A percentile compares a stretch with the other conserved stretches of the same genome.
Evolutionary conservation across 2,888 invertebrate species (phyloP).

Genomic region (Gortyna flavago): DNA sequence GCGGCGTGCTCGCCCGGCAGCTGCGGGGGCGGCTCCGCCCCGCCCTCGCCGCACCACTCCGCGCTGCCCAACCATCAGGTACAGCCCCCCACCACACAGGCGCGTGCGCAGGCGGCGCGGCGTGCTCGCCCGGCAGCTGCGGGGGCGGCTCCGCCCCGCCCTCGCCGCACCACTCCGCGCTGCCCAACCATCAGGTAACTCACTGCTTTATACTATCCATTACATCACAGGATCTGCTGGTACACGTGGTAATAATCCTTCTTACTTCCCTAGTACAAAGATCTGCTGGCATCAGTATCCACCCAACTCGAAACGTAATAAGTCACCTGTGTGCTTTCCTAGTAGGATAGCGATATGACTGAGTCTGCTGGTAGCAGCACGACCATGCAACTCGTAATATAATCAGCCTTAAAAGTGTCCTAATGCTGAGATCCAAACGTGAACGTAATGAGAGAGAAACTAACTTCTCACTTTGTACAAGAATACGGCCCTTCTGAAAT

Average conservation of each 20-base stretch:
- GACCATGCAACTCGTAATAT: neutral
- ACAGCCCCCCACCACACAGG: no score
- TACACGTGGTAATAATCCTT: neutral
- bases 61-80: no score
- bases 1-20: no score
- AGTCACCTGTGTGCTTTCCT: neutral
- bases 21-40: no score
- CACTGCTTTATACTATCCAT: neutral
- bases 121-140: no score
- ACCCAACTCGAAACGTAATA: neutral
- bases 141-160: constrained; percentile 83
- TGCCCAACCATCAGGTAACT: constrained; percentile 76
- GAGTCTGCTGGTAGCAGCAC: no score
- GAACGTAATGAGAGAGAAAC: neutral
- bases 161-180: constrained; percentile 72
- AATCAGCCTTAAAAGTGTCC: neutral
- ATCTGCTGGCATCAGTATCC: neutral
- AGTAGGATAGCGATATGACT: neutral
- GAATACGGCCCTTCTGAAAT: neutral
- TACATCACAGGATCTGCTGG: neutral
- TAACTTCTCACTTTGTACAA: neutral
- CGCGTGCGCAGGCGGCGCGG: no score
- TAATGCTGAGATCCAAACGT: neutral
- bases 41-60: no score
- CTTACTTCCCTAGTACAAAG: neutral